Conservation (phyloP, 2,113 vertebrate species). For the Sialia sialis region DNA sequence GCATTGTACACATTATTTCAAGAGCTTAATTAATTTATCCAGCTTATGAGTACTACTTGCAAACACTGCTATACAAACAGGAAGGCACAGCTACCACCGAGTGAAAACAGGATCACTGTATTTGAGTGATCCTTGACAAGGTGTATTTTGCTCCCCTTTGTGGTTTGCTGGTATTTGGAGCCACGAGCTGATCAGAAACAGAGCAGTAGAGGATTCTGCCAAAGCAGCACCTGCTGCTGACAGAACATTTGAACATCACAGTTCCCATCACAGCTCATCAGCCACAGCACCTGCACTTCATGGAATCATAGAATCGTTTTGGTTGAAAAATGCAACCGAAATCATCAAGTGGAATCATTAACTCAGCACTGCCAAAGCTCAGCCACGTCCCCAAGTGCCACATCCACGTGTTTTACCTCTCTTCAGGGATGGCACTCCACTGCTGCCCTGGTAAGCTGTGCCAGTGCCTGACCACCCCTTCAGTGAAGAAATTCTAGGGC, state of each 20-base stretch:
- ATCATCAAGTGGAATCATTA: too few species aligned
- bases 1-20: background rate
- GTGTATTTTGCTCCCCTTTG: too few species aligned
- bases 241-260: background rate
- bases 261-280: background rate
- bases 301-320: accelerated
- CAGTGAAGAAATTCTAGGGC: background rate
- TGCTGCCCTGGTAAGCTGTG: background rate
- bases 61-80: background rate
- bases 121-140: background rate
- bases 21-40: background rate
- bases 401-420: background rate
- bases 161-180: background rate
- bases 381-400: background rate
- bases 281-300: background rate
- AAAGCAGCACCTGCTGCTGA: background rate
- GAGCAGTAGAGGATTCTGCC: background rate
- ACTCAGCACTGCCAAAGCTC: background rate
- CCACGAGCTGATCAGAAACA: background rate
- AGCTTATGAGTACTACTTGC: background rate
- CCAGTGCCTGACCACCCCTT: background rate
- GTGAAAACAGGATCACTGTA: background rate
- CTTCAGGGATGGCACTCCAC: background rate
- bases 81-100: background rate
- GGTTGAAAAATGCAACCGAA: background rate